Evolutionary conservation across 2,888 invertebrate species (phyloP).

Genomic region (Leucophenga maculata): DNA sequence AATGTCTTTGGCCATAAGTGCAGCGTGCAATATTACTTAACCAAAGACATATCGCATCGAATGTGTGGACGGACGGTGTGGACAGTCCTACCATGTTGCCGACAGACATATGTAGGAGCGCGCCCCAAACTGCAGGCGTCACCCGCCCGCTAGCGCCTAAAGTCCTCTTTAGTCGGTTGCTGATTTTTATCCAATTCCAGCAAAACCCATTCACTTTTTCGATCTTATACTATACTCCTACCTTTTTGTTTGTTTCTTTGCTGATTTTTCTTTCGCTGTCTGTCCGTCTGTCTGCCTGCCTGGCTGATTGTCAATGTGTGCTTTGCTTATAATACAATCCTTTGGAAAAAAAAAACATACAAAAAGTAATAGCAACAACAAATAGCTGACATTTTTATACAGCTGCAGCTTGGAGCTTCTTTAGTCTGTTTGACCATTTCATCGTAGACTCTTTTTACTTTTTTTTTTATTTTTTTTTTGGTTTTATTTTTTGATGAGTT

Average conservation of each 20-base stretch:
- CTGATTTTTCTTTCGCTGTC: no score
- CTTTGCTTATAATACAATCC: slow-evolving; percentile 7
- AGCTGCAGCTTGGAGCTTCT: no score
- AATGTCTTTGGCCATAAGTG: slow-evolving; percentile 7
- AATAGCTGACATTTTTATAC: neutral
- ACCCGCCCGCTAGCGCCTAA: slow-evolving; percentile 33
- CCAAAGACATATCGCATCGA: slow-evolving; percentile 9
- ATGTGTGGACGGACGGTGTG: no score
- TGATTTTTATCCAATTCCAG: slow-evolving; percentile 51
- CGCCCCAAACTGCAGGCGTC: slow-evolving; percentile 38
- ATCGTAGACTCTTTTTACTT: neutral
- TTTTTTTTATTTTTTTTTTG: neutral
- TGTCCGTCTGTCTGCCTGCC: no score
- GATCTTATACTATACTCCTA: neutral
- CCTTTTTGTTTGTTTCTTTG: no score
- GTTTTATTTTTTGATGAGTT: neutral
- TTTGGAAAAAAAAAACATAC: neutral
- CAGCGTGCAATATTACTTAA: slow-evolving; percentile 7
- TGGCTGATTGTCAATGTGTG: no score
- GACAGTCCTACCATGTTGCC: no score
- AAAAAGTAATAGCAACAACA: neutral
- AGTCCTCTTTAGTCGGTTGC: slow-evolving; percentile 3
- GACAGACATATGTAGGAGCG: neutral
- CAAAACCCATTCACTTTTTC: slow-evolving; percentile 58
- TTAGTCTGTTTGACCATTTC: neutral